Conservation (phyloP, 2,888 invertebrate species). For the Acanthosoma haemorrhoidale region DNA sequence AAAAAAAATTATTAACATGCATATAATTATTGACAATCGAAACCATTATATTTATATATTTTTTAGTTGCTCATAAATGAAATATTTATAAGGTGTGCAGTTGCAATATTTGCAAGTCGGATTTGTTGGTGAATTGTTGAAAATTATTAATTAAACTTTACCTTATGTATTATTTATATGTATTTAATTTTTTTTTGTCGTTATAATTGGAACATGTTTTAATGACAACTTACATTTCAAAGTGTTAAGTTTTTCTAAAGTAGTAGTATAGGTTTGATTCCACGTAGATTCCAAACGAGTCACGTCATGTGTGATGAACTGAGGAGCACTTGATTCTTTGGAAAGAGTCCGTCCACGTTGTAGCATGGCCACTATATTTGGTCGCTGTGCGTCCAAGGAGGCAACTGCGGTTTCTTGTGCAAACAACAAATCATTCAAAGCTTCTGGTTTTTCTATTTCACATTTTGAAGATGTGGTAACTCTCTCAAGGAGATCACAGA, state of each 20-base stretch:
- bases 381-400: slow-evolving; percentile 75
- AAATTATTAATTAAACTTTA: too few species aligned
- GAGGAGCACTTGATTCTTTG: slow-evolving; percentile 79
- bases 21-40: too few species aligned
- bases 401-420: slow-evolving; percentile 78
- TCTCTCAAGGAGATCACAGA: slow-evolving; percentile 57
- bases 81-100: too few species aligned
- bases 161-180: too few species aligned
- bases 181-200: too few species aligned
- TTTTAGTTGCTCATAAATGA: too few species aligned
- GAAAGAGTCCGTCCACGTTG: slow-evolving; percentile 85
- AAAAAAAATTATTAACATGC: too few species aligned
- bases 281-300: slow-evolving; percentile 79
- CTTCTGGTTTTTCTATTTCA: slow-evolving; percentile 55
- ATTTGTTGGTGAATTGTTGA: too few species aligned
- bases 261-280: slow-evolving; percentile 73
- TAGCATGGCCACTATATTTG: slow-evolving; percentile 82
- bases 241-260: slow-evolving; percentile 73
- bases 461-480: slow-evolving; percentile 53
- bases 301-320: slow-evolving; percentile 79
- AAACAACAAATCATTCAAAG: slow-evolving; percentile 65
- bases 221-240: slow-evolving; percentile 60
- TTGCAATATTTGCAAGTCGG: too few species aligned
- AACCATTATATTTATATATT: too few species aligned
- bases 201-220: too few species aligned